Evolutionary conservation across 2,888 invertebrate genomes (phyloP).

Genomic region (Chrysotoxum bicinctum): DNA sequence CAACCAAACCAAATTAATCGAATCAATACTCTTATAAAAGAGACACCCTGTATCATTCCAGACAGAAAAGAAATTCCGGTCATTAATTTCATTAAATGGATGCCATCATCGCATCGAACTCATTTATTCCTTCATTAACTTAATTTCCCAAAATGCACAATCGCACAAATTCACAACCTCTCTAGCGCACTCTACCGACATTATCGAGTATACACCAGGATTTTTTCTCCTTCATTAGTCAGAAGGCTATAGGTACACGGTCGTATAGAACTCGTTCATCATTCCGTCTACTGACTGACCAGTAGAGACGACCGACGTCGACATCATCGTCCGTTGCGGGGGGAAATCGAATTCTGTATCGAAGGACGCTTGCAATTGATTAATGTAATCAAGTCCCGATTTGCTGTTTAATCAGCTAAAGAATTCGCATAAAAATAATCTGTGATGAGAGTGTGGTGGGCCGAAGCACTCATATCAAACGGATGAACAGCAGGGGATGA

Average conservation of each 20-base stretch:
- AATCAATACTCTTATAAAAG: background rate
- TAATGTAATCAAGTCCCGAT: constrained; percentile 74
- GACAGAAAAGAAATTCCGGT: constrained; percentile 41
- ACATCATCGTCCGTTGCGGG: background rate
- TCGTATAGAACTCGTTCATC: constrained; percentile 34
- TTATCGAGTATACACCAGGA: constrained; percentile 24
- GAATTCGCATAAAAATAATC: constrained; percentile 56
- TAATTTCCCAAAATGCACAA: constrained; percentile 73
- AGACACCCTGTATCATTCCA: background rate
- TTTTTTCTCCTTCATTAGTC: constrained; percentile 71
- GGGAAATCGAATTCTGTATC: constrained; percentile 51
- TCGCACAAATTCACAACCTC: constrained; percentile 42
- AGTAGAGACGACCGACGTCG: too few species aligned
- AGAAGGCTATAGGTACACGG: background rate
- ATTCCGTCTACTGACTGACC: constrained; percentile 22
- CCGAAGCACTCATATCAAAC: background rate
- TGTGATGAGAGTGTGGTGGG: background rate
- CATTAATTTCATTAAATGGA: constrained; percentile 69
- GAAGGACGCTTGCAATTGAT: constrained; percentile 72
- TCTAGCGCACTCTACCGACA: background rate
- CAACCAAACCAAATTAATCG: background rate
- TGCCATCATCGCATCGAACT: constrained; percentile 66
- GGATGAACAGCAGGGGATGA: constrained; percentile 8
- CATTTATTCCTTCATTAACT: constrained; percentile 73
- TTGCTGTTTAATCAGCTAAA: constrained; percentile 75